A percentile compares a stretch with the other conserved stretches of the same genome.
These are phyloP conservation scores for Tromatobia lineatoria DNA, from an alignment of 2,888 invertebrate genomes.

Conservation along the genomic window DNA sequence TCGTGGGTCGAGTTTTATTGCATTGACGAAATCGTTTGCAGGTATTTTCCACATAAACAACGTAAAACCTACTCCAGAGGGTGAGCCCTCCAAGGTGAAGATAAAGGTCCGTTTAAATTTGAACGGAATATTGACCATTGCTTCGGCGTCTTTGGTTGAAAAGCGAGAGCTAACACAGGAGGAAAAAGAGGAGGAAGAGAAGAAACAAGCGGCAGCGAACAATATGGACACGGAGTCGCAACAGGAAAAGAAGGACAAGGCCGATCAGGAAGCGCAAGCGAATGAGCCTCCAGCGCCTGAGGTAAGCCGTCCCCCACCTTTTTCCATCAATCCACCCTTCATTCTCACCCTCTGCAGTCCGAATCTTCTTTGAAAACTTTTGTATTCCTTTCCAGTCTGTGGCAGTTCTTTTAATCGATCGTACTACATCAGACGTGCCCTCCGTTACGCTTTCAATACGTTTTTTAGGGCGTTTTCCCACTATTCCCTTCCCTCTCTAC, in stretches of 20 bases:
- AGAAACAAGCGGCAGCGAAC: constrained; percentile 75
- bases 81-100: constrained; percentile 97
- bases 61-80: constrained; percentile 94
- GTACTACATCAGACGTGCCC: constrained; percentile 1
- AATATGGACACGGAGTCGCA: constrained; percentile 76
- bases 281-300: constrained; percentile 83
- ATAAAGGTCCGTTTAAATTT: constrained; percentile 97
- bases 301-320: constrained; percentile 73
- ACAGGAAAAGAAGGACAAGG: constrained; percentile 80
- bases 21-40: background rate
- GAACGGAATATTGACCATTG: constrained; percentile 96
- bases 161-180: constrained; percentile 86
- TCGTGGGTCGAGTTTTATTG: background rate
- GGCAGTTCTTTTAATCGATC: constrained; percentile 33
- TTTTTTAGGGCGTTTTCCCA: constrained; percentile 12
- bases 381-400: background rate
- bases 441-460: constrained; percentile 25
- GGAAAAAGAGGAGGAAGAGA: constrained; percentile 83
- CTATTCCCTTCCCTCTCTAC: background rate
- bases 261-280: constrained; percentile 83
- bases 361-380: background rate
- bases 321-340: background rate
- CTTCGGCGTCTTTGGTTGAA: constrained; percentile 94
- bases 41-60: constrained; percentile 93
- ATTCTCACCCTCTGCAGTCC: background rate